Evolutionary conservation across 1,140 invertebrate species (phyloP).

Genomic region (Caenorhabditis brenneri): DNA sequence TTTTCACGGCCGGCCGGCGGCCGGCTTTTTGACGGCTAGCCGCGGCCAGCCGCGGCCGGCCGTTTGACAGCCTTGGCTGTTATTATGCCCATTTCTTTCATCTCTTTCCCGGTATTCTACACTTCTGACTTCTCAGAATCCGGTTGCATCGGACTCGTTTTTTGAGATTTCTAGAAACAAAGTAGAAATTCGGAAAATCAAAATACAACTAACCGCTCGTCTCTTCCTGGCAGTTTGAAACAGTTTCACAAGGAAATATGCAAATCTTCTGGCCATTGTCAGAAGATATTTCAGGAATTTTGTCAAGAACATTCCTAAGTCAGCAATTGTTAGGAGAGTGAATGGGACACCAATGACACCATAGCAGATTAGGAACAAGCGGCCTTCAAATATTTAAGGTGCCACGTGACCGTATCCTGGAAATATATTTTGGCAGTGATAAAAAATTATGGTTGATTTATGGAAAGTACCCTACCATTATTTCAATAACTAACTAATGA

Average conservation of each 20-base stretch:
- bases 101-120: conserved; percentile 14
- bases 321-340: conserved; percentile 62
- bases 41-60: no score
- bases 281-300: conserved; percentile 48
- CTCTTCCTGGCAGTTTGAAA: background rate
- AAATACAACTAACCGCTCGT: background rate
- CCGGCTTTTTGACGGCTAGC: no score
- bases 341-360: conserved; percentile 67
- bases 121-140: conserved; percentile 18
- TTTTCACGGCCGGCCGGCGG: no score
- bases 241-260: background rate
- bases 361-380: conserved; percentile 64
- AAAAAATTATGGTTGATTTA: no score
- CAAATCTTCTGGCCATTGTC: conserved; percentile 35
- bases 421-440: no score
- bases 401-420: conserved; percentile 74
- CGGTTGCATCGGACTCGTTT: background rate
- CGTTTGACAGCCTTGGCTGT: background rate
- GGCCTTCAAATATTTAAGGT: conserved; percentile 71
- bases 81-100: conserved; percentile 6
- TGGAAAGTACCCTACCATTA: no score
- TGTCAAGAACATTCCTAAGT: conserved; percentile 63
- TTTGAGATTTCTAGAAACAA: background rate
- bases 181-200: background rate
- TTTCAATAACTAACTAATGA: no score